Percentiles rank a stretch among this genome's conserved stretches.
These are phyloP conservation scores for Diloba caeruleocephala DNA, from an alignment of 2,888 invertebrate species.

Conservation along the genomic window DNA sequence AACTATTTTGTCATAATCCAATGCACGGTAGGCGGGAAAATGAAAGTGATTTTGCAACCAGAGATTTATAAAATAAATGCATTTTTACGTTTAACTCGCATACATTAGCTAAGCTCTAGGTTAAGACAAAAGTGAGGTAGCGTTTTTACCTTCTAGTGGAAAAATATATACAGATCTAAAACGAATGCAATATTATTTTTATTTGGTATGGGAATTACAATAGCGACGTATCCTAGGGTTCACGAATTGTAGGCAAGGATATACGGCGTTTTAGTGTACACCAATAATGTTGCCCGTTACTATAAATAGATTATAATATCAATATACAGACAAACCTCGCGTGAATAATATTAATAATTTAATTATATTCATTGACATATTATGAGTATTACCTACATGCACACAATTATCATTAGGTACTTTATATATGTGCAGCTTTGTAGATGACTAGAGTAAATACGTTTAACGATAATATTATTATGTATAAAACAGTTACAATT, in stretches of 20 bases:
- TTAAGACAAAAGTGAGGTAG: conserved; percentile 87
- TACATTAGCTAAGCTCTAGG: conserved; percentile 84
- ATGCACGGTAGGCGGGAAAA: conserved; percentile 52
- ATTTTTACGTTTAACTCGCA: conserved; percentile 52
- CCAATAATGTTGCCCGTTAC: conserved; percentile 66
- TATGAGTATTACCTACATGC: conserved; percentile 85
- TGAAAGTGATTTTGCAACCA: conserved; percentile 40
- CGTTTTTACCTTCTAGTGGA: conserved; percentile 87
- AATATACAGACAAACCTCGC: conserved; percentile 76
- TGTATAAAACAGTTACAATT: conserved; percentile 84
- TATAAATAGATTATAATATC: conserved; percentile 61
- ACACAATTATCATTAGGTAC: conserved; percentile 75
- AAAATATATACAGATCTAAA: conserved; percentile 85
- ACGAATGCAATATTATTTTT: conserved; percentile 74
- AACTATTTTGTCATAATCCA: conserved; percentile 61
- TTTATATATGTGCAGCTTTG: conserved; percentile 85
- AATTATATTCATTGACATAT: conserved; percentile 74
- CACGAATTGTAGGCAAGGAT: conserved; percentile 56
- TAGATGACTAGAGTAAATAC: conserved; percentile 88
- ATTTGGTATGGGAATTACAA: conserved; percentile 76
- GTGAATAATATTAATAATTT: conserved; percentile 72
- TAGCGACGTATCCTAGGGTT: conserved; percentile 61
- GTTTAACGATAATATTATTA: conserved; percentile 77
- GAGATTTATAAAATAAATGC: conserved; percentile 53
- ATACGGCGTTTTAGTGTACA: conserved; percentile 48